Percentiles rank a stretch among this genome's conserved stretches.
Evolutionary conservation across 1,140 invertebrate species (phyloP).

Genomic region (Trachymyrmex septentrionalis): DNA sequence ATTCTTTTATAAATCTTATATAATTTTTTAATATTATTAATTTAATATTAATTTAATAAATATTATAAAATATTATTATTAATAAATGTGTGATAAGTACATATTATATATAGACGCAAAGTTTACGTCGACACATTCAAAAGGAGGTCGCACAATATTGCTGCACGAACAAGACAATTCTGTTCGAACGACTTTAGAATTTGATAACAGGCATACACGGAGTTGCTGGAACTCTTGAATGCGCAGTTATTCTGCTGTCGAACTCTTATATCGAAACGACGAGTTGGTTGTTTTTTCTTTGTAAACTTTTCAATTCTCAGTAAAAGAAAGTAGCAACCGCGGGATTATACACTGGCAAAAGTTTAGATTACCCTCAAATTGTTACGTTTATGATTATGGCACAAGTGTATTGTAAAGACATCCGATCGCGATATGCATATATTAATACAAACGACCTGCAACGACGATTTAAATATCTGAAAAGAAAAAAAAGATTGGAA

Average conservation of each 20-base stretch:
- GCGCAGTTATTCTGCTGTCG: constrained; percentile 50
- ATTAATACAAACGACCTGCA: background rate
- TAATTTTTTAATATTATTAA: constrained; percentile 24
- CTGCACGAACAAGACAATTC: constrained; percentile 49
- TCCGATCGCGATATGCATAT: constrained; percentile 17
- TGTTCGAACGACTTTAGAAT: constrained; percentile 63
- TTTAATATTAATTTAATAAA: no score
- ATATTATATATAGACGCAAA: background rate
- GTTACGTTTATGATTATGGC: constrained; percentile 50
- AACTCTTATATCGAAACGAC: constrained; percentile 60
- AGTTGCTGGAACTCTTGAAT: constrained; percentile 32
- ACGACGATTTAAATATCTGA: background rate
- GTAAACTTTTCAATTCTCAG: constrained; percentile 60
- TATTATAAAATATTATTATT: constrained; percentile 29
- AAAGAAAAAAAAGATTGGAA: background rate
- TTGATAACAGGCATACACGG: constrained; percentile 57
- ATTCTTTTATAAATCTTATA: background rate
- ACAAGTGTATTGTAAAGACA: constrained; percentile 3
- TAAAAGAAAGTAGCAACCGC: constrained; percentile 54
- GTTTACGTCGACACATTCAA: constrained; percentile 12
- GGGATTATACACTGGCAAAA: constrained; percentile 44
- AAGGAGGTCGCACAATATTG: constrained; percentile 43
- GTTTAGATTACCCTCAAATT: constrained; percentile 56
- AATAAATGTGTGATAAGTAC: background rate
- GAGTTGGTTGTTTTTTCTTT: constrained; percentile 32